phyloP scores from a whole-genome alignment of 2,888 invertebrate species.

The Apamea anceps region DNA sequence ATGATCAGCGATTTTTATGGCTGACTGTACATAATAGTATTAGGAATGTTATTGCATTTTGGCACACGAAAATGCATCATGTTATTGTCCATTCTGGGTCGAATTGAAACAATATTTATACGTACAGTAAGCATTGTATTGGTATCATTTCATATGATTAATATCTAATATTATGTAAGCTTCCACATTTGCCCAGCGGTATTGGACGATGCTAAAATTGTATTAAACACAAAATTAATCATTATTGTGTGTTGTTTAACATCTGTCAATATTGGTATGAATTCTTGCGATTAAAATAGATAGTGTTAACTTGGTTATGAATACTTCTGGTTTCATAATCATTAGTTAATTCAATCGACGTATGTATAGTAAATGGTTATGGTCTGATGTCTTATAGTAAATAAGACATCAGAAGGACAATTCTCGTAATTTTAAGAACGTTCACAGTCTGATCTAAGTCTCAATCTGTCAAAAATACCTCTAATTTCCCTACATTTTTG shows the following conservation, averaged over 20 bases:
- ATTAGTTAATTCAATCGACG: background rate
- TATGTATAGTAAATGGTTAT: background rate
- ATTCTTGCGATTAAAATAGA: background rate
- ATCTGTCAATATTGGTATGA: background rate
- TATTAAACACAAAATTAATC: background rate
- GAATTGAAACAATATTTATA: slow-evolving; percentile 28
- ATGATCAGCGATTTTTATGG: background rate
- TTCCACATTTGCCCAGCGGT: slow-evolving; percentile 8
- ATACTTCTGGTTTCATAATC: background rate
- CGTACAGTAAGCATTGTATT: slow-evolving; percentile 18
- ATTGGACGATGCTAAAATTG: slow-evolving; percentile 24
- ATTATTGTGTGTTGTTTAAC: background rate
- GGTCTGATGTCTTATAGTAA: too few species aligned
- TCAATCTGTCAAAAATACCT: too few species aligned
- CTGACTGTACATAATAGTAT: slow-evolving; percentile 9
- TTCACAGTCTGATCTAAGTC: too few species aligned
- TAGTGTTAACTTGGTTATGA: background rate
- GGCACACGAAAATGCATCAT: slow-evolving; percentile 26
- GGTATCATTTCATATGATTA: slow-evolving; percentile 40
- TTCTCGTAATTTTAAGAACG: too few species aligned
- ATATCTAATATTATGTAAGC: slow-evolving; percentile 34
- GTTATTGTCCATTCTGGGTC: slow-evolving; percentile 11
- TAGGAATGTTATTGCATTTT: slow-evolving; percentile 29
- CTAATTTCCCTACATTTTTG: too few species aligned
- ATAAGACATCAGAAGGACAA: background rate